These are phyloP conservation scores for Cantharis rustica DNA, from an alignment of 2,888 invertebrate species.

Conservation along the genomic window DNA sequence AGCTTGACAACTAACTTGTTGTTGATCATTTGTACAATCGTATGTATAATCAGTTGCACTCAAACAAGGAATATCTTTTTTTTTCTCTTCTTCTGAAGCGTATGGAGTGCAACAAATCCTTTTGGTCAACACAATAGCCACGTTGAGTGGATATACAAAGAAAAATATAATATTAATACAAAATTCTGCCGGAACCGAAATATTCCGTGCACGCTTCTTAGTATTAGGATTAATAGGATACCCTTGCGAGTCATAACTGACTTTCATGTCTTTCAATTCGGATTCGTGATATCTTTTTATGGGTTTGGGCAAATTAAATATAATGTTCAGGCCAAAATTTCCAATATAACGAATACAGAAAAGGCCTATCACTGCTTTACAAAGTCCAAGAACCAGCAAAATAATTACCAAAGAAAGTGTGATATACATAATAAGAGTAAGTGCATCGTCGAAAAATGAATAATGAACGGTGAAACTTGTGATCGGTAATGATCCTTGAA, in stretches of 20 bases:
- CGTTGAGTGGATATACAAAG: slow-evolving; percentile 59
- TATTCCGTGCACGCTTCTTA: slow-evolving; percentile 52
- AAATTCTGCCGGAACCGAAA: slow-evolving; percentile 58
- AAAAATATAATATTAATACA: slow-evolving; percentile 64
- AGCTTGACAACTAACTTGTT: background rate
- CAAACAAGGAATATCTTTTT: background rate
- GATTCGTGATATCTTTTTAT: slow-evolving; percentile 61
- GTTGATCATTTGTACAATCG: background rate
- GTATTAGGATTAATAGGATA: slow-evolving; percentile 67
- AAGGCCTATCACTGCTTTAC: slow-evolving; percentile 63
- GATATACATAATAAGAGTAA: slow-evolving; percentile 46
- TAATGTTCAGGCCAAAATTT: slow-evolving; percentile 59
- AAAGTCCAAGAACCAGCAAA: slow-evolving; percentile 54
- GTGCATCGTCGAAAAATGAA: slow-evolving; percentile 46
- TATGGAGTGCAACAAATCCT: slow-evolving; percentile 39
- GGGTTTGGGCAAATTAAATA: slow-evolving; percentile 60
- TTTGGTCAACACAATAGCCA: slow-evolving; percentile 41
- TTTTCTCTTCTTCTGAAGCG: background rate
- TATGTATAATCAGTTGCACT: background rate
- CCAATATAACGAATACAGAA: slow-evolving; percentile 55
- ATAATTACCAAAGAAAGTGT: slow-evolving; percentile 45
- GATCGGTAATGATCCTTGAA: slow-evolving; percentile 57
- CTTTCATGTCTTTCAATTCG: slow-evolving; percentile 52
- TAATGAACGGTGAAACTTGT: slow-evolving; percentile 46
- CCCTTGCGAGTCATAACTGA: slow-evolving; percentile 61